Base-by-base conservation (phyloP, 2,888 invertebrate genomes). In the Chrysotoxum bicinctum region DNA sequence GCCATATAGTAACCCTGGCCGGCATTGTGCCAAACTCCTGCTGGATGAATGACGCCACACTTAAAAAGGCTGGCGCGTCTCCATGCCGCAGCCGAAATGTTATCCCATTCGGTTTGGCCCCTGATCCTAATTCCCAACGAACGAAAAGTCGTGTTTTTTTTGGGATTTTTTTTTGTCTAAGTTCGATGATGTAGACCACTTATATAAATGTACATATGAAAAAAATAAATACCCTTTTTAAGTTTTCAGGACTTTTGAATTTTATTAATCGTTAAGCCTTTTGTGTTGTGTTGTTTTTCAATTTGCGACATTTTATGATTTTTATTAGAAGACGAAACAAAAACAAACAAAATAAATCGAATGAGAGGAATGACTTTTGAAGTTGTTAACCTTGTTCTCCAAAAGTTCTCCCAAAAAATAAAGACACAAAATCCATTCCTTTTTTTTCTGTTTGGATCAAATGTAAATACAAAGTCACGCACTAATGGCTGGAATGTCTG, bases 291-390 rank as follows among this genome's bases (percentile, higher is more conserved):
- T 56, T 74, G n/a, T 52, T 74, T 66, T 75, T 68, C 58, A 60
- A 48, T 69, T 76, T 58, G 58, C 12, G 76, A 60, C 50, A 60
- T 69, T 76, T 76, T 68, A 58, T 56, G 75, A 64, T 45, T 56
- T 75, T 66, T 32, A 52, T 75, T 66, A 19, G 19, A 66, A 66
- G 66, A 37, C 12, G 32, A n/a, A 35, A 9, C 50, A 32, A 60
- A 45, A 54, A 50, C 35, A 1, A 40, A 43, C 19, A 45, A 9
- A 12, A 14, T 2, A 23, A 54, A 16, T 23, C 50, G 50, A 19
- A 40, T 43, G 68, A 77, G 77, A 54, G 69, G 48, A 77, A 77
- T 77, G 77, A 77, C 69, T 62, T 62, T 69, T 60, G 50, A 60
- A 48, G 58, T 40, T 30, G 68, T 50, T 62, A 70, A 77, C 77